phyloP scores from a whole-genome alignment of 2,888 invertebrate species.

The Gari tellinella region DNA sequence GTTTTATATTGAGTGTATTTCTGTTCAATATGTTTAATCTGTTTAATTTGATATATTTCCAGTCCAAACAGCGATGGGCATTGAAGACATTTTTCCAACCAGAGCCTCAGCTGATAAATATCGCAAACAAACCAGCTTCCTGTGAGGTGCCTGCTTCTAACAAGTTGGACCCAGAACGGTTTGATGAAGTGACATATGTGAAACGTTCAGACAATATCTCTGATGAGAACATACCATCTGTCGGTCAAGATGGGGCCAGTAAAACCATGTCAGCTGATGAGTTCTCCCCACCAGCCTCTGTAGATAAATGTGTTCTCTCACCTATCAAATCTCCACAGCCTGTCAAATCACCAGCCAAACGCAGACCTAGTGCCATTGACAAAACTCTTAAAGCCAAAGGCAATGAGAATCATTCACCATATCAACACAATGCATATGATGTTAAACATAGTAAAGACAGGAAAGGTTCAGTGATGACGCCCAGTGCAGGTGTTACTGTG shows the following conservation, averaged over 20 bases:
- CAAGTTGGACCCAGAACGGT: slow-evolving; percentile 54
- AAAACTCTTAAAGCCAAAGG: no score
- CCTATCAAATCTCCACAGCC: slow-evolving; percentile 53
- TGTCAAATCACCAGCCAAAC: slow-evolving; percentile 44
- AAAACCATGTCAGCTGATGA: slow-evolving; percentile 58
- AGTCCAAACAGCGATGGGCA: slow-evolving; percentile 51
- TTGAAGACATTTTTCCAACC: no score
- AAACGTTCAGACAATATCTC: slow-evolving; percentile 50
- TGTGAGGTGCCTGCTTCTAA: slow-evolving; percentile 50
- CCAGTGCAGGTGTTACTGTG: not conserved
- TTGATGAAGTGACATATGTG: slow-evolving; percentile 40
- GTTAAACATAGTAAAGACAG: slow-evolving; percentile 22
- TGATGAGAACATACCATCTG: slow-evolving; percentile 49
- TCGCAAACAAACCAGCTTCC: slow-evolving; percentile 33
- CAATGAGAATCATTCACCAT: slow-evolving; percentile 10
- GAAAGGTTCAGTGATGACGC: slow-evolving; percentile 16
- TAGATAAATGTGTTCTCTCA: slow-evolving; percentile 44
- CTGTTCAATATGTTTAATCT: no score
- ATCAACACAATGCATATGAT: slow-evolving; percentile 25
- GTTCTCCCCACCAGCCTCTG: slow-evolving; percentile 53
- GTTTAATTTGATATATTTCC: slow-evolving; percentile 10
- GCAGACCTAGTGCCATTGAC: no score
- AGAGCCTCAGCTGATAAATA: slow-evolving; percentile 1
- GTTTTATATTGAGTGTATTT: no score
- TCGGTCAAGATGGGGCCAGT: slow-evolving; percentile 38